These are phyloP conservation scores for Hylomyscus alleni DNA, from an alignment of 2,797 vertebrate genomes.

Conservation along the genomic window DNA sequence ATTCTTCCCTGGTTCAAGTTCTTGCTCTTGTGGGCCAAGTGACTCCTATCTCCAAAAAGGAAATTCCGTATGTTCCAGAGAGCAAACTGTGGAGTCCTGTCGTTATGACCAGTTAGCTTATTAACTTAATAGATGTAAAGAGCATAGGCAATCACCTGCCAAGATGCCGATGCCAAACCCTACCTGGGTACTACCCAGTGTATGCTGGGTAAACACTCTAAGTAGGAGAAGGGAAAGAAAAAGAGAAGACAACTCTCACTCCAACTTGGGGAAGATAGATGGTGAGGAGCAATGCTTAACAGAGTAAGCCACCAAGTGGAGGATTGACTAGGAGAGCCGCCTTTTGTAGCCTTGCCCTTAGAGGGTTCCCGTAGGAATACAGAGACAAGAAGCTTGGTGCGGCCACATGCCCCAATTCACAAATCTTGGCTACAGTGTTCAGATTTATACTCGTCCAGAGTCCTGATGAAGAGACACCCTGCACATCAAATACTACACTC, in stretches of 20 bases:
- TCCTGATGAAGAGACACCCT: neutral
- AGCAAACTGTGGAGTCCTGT: neutral
- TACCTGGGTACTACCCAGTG: neutral
- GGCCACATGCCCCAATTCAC: neutral
- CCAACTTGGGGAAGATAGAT: neutral
- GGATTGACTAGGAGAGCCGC: neutral
- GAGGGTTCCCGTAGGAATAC: neutral
- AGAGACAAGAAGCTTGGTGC: neutral
- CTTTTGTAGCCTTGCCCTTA: neutral
- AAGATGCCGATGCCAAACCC: neutral
- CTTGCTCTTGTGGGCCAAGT: neutral
- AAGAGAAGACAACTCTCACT: neutral
- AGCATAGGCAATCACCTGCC: neutral
- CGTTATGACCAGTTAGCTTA: neutral
- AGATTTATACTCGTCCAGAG: neutral
- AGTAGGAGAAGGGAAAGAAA: neutral
- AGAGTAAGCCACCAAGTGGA: neutral
- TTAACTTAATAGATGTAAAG: slow-evolving; percentile 3
- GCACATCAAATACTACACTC: too few species aligned
- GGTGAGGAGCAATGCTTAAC: neutral
- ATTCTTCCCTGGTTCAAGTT: neutral
- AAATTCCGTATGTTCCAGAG: neutral
- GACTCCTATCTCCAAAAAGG: neutral
- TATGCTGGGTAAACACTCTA: neutral
- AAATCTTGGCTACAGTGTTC: neutral